A percentile compares a stretch with the other conserved stretches of the same genome.
phyloP scores from a whole-genome alignment of 2,113 vertebrate genomes.

The Xiphophorus couchianus region DNA sequence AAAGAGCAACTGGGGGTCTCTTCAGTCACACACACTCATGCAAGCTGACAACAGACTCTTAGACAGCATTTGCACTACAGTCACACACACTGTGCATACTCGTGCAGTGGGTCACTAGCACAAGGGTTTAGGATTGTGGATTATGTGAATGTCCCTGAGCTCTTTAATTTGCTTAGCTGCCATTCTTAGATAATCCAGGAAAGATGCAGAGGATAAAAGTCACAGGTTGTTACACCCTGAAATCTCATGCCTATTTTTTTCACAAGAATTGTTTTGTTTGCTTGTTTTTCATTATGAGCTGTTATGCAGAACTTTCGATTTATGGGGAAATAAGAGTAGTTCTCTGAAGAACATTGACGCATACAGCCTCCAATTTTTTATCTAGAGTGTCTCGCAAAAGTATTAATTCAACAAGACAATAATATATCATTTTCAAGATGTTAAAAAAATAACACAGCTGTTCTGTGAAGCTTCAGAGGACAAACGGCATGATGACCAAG shows the following conservation, averaged over 20 bases:
- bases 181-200: conserved; percentile 63
- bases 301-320: background rate
- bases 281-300: background rate
- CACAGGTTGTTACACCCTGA: conserved; percentile 38
- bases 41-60: conserved; percentile 15
- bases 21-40: conserved; percentile 29
- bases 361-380: conserved; percentile 3
- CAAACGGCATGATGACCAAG: background rate
- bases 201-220: conserved; percentile 56
- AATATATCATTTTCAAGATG: too few relatives aligned
- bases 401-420: too few relatives aligned
- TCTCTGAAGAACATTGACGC: conserved; percentile 17
- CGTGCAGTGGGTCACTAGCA: conserved; percentile 47
- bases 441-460: too few relatives aligned
- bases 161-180: conserved; percentile 64
- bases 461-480: background rate
- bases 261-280: background rate
- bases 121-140: conserved; percentile 46
- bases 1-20: conserved; percentile 32
- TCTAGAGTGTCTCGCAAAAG: background rate
- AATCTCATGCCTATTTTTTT: conserved; percentile 25
- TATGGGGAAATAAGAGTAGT: conserved; percentile 6
- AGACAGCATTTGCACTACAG: conserved; percentile 11
- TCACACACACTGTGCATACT: conserved; percentile 5
- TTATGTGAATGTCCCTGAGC: conserved; percentile 59